Conservation (phyloP, 2,888 invertebrate species). For the Phyto melanocephala region DNA sequence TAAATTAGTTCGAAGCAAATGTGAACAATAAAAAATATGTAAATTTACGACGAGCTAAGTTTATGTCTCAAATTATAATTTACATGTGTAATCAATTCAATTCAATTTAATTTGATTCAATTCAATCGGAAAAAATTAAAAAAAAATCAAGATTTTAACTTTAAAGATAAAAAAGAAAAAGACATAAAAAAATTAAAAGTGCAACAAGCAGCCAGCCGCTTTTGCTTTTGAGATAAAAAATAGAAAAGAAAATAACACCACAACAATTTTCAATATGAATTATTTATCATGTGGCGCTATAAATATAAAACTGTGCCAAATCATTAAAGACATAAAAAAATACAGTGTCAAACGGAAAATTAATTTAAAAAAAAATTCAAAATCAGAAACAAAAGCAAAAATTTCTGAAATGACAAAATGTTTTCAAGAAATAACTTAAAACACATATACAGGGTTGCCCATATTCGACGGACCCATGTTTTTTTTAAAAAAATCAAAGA, state of each 20-base stretch:
- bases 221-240: too few species aligned
- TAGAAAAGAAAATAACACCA: background rate
- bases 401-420: too few species aligned
- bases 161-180: background rate
- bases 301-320: background rate
- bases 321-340: background rate
- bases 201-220: constrained; percentile 3
- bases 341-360: background rate
- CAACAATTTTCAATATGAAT: constrained; percentile 20
- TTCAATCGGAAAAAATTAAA: background rate
- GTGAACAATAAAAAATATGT: background rate
- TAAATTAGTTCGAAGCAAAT: constrained; percentile 27
- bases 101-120: constrained; percentile 48
- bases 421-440: too few species aligned
- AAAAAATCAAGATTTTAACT: background rate
- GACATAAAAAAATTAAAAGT: constrained; percentile 12
- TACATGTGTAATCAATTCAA: constrained; percentile 53
- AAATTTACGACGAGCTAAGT: constrained; percentile 50
- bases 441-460: too few species aligned
- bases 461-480: too few species aligned
- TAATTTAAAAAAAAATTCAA: background rate
- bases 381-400: too few species aligned
- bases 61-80: constrained; percentile 50
- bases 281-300: constrained; percentile 34
- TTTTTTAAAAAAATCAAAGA: too few species aligned